phyloP scores from a whole-genome alignment of 2,888 invertebrate genomes.

The Drosophila formosana region DNA sequence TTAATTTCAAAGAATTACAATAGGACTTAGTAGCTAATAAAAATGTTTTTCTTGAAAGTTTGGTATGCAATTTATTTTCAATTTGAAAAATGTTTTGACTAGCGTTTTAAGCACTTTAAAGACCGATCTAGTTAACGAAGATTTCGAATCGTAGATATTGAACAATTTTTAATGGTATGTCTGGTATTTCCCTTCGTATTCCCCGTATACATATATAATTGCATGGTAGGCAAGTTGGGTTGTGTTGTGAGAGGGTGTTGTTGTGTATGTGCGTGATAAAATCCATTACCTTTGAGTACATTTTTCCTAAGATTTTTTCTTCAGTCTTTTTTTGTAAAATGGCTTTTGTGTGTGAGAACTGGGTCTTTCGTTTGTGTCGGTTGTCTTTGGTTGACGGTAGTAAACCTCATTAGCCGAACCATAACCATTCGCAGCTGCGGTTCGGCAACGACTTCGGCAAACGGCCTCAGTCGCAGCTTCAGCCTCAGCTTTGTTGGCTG shows the following conservation, averaged over 20 bases:
- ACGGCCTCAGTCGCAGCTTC: neutral
- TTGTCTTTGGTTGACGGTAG: constrained; percentile 64
- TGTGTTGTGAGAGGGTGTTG: constrained; percentile 39
- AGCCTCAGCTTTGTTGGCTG: constrained; percentile 12
- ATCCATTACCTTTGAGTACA: constrained; percentile 76
- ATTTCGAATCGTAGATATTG: constrained; percentile 1
- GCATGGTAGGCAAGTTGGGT: constrained; percentile 43
- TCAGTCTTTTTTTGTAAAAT: constrained; percentile 47
- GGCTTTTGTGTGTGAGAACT: constrained; percentile 77
- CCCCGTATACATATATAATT: constrained; percentile 21
- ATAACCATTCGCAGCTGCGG: constrained; percentile 21
- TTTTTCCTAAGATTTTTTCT: constrained; percentile 45
- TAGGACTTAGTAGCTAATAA: neutral
- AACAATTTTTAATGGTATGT: constrained; percentile 15
- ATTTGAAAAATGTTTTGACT: neutral
- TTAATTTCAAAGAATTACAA: neutral
- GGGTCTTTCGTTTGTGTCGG: constrained; percentile 73
- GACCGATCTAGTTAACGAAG: neutral
- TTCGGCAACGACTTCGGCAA: constrained; percentile 16
- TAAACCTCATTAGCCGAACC: constrained; percentile 77
- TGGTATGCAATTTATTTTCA: neutral
- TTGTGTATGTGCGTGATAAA: constrained; percentile 74
- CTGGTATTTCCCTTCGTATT: constrained; percentile 4
- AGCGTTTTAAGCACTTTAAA: neutral
- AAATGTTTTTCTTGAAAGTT: neutral